A percentile compares a stretch with the other conserved stretches of the same genome.
Evolutionary conservation across 2,113 vertebrate species (phyloP).

Genomic region (Orthonyx spaldingii): DNA sequence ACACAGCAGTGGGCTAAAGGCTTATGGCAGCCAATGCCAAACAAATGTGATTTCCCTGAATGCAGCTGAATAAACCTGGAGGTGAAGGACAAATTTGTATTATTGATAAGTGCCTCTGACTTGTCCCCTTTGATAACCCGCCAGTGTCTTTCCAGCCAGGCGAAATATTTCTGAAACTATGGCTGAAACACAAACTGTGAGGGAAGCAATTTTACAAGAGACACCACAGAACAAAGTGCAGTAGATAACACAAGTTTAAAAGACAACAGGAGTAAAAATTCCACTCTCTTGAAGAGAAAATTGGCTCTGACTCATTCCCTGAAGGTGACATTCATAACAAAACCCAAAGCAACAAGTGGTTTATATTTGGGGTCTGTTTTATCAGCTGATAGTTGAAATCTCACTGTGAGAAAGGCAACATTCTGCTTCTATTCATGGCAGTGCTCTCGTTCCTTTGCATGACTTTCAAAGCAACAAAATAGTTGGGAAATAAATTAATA

Average conservation of each 20-base stretch:
- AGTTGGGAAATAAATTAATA: background rate
- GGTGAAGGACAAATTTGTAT: background rate
- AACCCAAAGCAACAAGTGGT: conserved; percentile 29
- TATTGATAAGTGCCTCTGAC: background rate
- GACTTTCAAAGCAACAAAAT: conserved; percentile 18
- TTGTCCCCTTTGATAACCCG: background rate
- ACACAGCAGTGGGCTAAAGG: background rate
- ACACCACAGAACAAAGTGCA: background rate
- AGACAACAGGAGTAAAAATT: conserved; percentile 26
- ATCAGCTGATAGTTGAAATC: conserved; percentile 32
- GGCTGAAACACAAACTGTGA: background rate
- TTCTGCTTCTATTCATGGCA: background rate
- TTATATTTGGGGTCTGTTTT: conserved; percentile 55
- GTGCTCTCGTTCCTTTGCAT: background rate
- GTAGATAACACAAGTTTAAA: background rate
- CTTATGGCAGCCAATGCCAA: background rate
- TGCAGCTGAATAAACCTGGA: background rate
- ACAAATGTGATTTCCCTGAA: background rate
- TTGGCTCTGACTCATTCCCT: background rate
- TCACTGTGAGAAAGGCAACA: conserved; percentile 7
- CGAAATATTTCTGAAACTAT: background rate
- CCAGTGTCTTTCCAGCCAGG: background rate
- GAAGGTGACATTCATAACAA: conserved; percentile 14
- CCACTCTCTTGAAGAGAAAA: background rate
- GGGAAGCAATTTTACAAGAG: background rate